Conservation (phyloP, 2,797 vertebrate species). For the Dallia pectoralis region DNA sequence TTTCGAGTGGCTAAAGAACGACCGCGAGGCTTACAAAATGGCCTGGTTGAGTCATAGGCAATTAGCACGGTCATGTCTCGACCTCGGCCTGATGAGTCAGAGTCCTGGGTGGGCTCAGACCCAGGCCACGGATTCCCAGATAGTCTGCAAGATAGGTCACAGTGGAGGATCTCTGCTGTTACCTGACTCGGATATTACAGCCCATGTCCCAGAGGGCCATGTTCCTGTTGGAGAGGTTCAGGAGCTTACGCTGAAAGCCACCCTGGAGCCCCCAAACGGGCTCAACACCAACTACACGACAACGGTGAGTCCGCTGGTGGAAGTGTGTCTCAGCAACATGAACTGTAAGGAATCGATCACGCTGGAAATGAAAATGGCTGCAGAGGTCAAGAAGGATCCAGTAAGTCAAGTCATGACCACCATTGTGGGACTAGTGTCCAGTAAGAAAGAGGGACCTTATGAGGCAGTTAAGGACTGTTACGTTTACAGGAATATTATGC, state of each 20-base stretch:
- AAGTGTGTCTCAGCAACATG: slow-evolving; percentile 86
- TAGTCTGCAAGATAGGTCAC: slow-evolving; percentile 82
- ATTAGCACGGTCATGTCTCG: slow-evolving; percentile 88
- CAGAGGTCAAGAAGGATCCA: slow-evolving; percentile 85
- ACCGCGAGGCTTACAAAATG: slow-evolving; percentile 93
- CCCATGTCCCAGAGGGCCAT: slow-evolving; percentile 87
- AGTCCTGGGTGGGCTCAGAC: slow-evolving; percentile 98
- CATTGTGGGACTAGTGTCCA: slow-evolving; percentile 81
- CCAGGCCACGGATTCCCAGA: slow-evolving; percentile 83
- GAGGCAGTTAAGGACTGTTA: slow-evolving; percentile 79
- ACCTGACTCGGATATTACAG: slow-evolving; percentile 82
- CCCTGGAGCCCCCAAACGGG: slow-evolving; percentile 84
- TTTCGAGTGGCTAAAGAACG: slow-evolving; percentile 84
- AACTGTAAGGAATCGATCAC: slow-evolving; percentile 80
- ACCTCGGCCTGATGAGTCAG: slow-evolving; percentile 86
- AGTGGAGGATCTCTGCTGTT: slow-evolving; percentile 85
- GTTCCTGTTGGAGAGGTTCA: slow-evolving; percentile 86
- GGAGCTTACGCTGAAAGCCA: slow-evolving; percentile 86
- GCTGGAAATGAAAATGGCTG: slow-evolving; percentile 88
- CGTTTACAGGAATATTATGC: slow-evolving; percentile 83
- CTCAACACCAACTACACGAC: slow-evolving; percentile 87
- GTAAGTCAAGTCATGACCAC: slow-evolving; percentile 89
- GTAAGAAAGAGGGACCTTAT: slow-evolving; percentile 87
- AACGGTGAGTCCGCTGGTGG: slow-evolving; percentile 87
- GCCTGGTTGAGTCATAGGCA: slow-evolving; percentile 96